A percentile compares a stretch with the other conserved stretches of the same genome.
Evolutionary conservation across 2,888 invertebrate species (phyloP).

Genomic region (Cheilosia grossa): DNA sequence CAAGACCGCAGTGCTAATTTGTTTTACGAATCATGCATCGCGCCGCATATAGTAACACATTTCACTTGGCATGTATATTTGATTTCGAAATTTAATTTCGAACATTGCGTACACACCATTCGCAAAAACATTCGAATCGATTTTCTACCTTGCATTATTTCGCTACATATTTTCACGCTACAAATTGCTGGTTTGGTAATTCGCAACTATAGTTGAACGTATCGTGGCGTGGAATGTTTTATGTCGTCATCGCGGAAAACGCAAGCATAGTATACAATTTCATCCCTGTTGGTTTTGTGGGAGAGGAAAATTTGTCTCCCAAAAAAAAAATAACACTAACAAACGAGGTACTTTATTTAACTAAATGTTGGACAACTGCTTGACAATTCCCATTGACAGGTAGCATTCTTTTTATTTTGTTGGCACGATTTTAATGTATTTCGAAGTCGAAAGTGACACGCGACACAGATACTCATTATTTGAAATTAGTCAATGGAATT

Average conservation of each 20-base stretch:
- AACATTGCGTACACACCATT: neutral
- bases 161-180: neutral
- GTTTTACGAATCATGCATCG: neutral
- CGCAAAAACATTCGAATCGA: neutral
- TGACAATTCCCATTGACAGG: neutral
- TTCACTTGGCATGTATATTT: constrained; percentile 1
- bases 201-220: neutral
- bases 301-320: too few species aligned
- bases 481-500: constrained; percentile 10
- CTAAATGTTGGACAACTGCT: neutral
- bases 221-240: neutral
- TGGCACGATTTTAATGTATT: constrained; percentile 75
- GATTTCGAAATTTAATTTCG: constrained; percentile 15
- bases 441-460: constrained; percentile 76
- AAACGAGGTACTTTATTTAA: neutral
- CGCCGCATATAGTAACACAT: constrained; percentile 20
- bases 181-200: neutral
- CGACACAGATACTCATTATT: constrained; percentile 27
- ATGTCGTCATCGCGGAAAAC: neutral
- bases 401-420: constrained; percentile 59
- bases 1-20: constrained; percentile 8
- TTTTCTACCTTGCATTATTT: neutral
- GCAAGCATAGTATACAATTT: neutral
- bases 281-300: too few species aligned
- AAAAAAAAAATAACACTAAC: neutral